phyloP scores from a whole-genome alignment of 1,140 invertebrate species.

The Bombus waltoni region DNA sequence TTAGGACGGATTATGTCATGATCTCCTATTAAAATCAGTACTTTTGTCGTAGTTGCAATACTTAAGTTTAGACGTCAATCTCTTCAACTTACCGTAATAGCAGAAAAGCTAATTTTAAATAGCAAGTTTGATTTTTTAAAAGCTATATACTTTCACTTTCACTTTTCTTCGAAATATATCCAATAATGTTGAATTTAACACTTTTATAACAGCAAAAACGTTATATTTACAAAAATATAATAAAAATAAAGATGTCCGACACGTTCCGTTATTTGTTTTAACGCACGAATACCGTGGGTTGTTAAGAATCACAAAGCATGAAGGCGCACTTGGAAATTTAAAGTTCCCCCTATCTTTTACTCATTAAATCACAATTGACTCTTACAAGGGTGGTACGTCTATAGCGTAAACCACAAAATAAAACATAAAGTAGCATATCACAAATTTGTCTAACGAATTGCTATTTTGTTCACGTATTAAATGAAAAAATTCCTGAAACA shows the following conservation, averaged over 20 bases:
- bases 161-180: not conserved
- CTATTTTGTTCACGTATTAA: not conserved
- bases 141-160: not conserved
- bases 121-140: not conserved
- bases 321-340: conserved; percentile 57
- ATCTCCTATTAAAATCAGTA: conserved; percentile 83
- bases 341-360: conserved; percentile 60
- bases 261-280: not conserved
- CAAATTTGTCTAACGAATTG: conserved; percentile 40
- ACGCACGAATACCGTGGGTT: not conserved
- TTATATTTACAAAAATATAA: conserved; percentile 4
- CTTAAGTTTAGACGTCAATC: not conserved
- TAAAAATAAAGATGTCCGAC: not conserved
- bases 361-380: conserved; percentile 69
- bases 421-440: conserved; percentile 42
- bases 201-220: not conserved
- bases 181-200: not conserved
- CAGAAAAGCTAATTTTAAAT: not conserved
- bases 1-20: conserved; percentile 88
- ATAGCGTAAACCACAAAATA: conserved; percentile 34
- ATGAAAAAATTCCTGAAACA: not conserved
- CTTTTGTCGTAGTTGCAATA: not conserved
- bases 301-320: conserved; percentile 19
- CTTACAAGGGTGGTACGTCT: conserved; percentile 58
- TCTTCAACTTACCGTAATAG: too few relatives aligned